Conservation (phyloP, 2,797 vertebrate species). For the Melanotaenia trifasciata region DNA sequence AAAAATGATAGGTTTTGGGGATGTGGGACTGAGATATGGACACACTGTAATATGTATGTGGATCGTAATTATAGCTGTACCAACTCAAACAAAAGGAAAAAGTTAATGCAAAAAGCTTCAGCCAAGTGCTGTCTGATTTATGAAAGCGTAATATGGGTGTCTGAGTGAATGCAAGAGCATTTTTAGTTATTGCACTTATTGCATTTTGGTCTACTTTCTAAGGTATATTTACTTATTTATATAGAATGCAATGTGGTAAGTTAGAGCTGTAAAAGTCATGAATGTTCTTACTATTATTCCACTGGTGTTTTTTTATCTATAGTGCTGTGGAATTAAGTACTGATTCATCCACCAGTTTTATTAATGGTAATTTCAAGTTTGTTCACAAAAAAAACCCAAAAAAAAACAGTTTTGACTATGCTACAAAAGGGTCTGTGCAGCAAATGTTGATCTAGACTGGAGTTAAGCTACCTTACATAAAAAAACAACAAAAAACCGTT, state of each 20-base stretch:
- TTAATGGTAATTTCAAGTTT: no score
- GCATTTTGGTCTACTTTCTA: constrained; percentile 4
- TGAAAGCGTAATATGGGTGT: neutral
- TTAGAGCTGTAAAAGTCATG: neutral
- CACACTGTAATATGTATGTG: constrained; percentile 55
- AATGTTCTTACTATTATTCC: neutral
- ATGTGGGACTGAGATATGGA: constrained; percentile 50
- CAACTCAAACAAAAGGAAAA: constrained; percentile 35
- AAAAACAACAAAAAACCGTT: neutral
- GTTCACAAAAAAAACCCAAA: neutral
- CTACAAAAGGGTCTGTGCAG: no score
- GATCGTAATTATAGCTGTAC: constrained; percentile 56
- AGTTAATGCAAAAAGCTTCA: constrained; percentile 32
- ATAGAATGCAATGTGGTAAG: neutral
- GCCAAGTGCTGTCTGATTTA: constrained; percentile 25
- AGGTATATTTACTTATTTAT: neutral
- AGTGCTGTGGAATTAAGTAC: neutral
- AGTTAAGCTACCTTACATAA: neutral
- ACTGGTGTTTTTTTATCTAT: neutral
- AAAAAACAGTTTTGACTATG: neutral
- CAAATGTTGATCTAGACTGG: no score
- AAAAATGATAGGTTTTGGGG: constrained; percentile 55
- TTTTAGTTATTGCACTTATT: constrained; percentile 3
- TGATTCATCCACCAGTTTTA: no score
- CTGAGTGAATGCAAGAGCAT: neutral